Conservation (phyloP, 1,140 invertebrate species). For the Trachymyrmex cornetzi region DNA sequence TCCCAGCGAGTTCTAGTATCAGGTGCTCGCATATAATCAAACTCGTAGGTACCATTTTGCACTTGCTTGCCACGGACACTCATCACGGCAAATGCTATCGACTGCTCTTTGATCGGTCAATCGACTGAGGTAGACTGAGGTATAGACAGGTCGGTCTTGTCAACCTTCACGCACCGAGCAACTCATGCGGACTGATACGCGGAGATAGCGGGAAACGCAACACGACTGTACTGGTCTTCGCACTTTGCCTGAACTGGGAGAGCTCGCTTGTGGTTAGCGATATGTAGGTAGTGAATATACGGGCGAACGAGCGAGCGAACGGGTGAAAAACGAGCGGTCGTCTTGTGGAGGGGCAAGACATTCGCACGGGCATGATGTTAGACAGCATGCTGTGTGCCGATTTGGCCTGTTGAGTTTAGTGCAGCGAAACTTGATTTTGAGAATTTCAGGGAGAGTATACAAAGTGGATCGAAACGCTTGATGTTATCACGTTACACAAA, state of each 20-base stretch:
- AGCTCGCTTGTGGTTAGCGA: conserved; percentile 18
- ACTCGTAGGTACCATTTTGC: conserved; percentile 83
- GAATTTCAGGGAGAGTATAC: neutral
- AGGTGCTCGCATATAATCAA: conserved; percentile 86
- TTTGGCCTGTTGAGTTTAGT: neutral
- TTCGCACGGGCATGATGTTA: neutral
- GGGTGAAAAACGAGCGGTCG: neutral
- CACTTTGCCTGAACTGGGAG: conserved; percentile 50
- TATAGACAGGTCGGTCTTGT: conserved; percentile 25
- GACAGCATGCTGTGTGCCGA: neutral
- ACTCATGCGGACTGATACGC: conserved; percentile 48
- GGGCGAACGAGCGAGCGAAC: neutral
- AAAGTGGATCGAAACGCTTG: neutral
- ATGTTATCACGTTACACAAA: neutral
- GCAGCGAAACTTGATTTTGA: neutral
- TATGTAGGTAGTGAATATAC: conserved; percentile 52
- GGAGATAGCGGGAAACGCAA: conserved; percentile 38
- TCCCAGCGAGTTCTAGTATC: conserved; percentile 87
- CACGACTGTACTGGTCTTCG: conserved; percentile 37
- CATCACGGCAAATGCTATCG: conserved; percentile 62
- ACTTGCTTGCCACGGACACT: conserved; percentile 78
- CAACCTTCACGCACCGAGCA: conserved; percentile 29
- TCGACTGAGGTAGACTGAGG: neutral
- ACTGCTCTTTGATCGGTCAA: conserved; percentile 22
- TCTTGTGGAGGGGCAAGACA: conserved; percentile 39